Evolutionary conservation across 2,113 vertebrate species (phyloP).

Genomic region (Strix aluco): DNA sequence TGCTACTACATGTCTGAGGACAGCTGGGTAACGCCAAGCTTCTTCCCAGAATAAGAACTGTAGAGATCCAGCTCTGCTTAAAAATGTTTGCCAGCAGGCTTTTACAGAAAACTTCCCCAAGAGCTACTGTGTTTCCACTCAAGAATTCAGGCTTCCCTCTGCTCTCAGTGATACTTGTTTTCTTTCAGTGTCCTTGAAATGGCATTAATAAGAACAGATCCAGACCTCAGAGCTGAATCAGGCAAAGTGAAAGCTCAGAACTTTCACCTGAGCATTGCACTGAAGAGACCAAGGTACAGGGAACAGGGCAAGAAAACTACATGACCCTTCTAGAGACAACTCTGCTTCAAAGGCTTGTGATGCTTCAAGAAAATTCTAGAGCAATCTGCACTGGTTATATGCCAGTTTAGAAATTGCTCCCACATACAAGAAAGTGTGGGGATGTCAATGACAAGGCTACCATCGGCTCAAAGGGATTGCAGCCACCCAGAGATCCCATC

Average conservation of each 20-base stretch:
- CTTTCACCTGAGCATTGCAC: neutral
- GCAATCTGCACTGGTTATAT: neutral
- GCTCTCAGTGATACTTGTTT: neutral
- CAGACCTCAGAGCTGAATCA: neutral
- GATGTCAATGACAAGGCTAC: neutral
- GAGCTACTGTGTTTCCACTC: neutral
- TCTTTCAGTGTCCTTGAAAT: neutral
- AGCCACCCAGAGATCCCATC: neutral
- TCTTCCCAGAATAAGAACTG: neutral
- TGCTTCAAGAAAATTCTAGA: neutral
- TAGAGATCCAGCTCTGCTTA: neutral
- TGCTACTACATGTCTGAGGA: rapidly evolving
- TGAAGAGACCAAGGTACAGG: neutral
- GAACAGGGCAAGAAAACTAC: neutral
- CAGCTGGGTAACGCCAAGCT: neutral
- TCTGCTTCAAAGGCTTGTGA: neutral
- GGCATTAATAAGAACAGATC: neutral
- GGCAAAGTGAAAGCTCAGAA: neutral
- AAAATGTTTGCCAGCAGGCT: neutral
- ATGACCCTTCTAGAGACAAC: neutral
- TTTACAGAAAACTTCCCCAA: neutral
- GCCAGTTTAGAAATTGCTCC: neutral
- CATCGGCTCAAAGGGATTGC: neutral
- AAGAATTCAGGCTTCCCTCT: neutral
- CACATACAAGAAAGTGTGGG: neutral